Percentiles rank a stretch among this genome's conserved stretches.
phyloP scores from a whole-genome alignment of 2,888 invertebrate species.

The Xestia rhomboidea region DNA sequence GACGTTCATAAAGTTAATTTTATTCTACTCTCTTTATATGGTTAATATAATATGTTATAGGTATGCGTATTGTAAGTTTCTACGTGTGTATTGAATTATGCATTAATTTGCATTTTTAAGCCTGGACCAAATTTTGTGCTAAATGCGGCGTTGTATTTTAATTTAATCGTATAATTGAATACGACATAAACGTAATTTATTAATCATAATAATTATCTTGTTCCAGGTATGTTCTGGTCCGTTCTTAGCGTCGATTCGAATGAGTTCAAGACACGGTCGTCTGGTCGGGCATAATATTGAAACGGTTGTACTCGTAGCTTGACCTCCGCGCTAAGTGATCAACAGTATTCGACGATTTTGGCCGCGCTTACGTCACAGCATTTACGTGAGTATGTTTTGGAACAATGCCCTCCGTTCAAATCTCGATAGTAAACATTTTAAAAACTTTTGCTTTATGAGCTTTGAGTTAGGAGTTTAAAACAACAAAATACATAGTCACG shows the following conservation, averaged over 20 bases:
- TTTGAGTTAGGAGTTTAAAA: conserved; percentile 30
- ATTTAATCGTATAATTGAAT: not conserved
- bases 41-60: conserved; percentile 3
- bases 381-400: conserved; percentile 69
- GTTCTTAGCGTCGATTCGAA: conserved; percentile 47
- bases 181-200: conserved; percentile 5
- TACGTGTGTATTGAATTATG: conserved; percentile 18
- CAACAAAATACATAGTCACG: conserved; percentile 23
- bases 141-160: conserved; percentile 6
- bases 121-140: not conserved
- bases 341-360: conserved; percentile 53
- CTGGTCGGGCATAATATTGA: conserved; percentile 34
- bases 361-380: conserved; percentile 71
- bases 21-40: not conserved
- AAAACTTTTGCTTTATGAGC: conserved; percentile 37
- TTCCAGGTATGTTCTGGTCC: conserved; percentile 74
- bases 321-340: conserved; percentile 55
- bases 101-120: conserved; percentile 13
- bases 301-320: conserved; percentile 40
- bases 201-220: conserved; percentile 58
- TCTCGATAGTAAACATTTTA: conserved; percentile 37
- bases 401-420: conserved; percentile 75
- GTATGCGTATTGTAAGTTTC: not conserved
- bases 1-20: conserved; percentile 6
- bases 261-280: conserved; percentile 58